phyloP scores from a whole-genome alignment of 2,113 vertebrate genomes.

The Pomatostomus ruficeps region DNA sequence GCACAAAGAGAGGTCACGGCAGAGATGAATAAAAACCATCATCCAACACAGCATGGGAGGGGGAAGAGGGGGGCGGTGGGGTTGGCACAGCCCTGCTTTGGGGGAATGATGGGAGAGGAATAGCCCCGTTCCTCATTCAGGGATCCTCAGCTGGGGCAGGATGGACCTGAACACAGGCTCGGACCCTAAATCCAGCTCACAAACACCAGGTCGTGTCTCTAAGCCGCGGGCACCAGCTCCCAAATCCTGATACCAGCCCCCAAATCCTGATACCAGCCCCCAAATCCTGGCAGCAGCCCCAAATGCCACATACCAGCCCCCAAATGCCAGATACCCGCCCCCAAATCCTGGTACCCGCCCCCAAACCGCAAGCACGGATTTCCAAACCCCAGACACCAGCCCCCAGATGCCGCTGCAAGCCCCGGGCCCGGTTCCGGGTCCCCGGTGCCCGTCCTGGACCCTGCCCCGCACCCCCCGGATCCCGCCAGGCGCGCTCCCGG shows the following conservation, averaged over 20 bases:
- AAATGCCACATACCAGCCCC: neutral
- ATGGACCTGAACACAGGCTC: rapidly evolving
- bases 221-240: neutral
- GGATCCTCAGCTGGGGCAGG: rapidly evolving
- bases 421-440: rapidly evolving
- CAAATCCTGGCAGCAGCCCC: no score
- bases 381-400: neutral
- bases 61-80: neutral
- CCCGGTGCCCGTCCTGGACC: no score
- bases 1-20: neutral
- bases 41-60: neutral
- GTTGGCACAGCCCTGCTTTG: neutral
- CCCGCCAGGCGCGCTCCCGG: rapidly evolving
- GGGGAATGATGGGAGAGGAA: neutral
- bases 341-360: neutral
- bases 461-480: rapidly evolving
- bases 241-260: neutral
- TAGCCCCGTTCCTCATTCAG: rapidly evolving
- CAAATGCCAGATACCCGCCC: neutral
- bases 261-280: neutral
- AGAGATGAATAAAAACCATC: neutral
- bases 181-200: rapidly evolving
- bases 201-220: no score
- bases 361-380: rapidly evolving
- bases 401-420: no score